A percentile compares a stretch with the other conserved stretches of the same genome.
phyloP scores from a whole-genome alignment of 2,113 vertebrate genomes.

The Desmodus rotundus region DNA sequence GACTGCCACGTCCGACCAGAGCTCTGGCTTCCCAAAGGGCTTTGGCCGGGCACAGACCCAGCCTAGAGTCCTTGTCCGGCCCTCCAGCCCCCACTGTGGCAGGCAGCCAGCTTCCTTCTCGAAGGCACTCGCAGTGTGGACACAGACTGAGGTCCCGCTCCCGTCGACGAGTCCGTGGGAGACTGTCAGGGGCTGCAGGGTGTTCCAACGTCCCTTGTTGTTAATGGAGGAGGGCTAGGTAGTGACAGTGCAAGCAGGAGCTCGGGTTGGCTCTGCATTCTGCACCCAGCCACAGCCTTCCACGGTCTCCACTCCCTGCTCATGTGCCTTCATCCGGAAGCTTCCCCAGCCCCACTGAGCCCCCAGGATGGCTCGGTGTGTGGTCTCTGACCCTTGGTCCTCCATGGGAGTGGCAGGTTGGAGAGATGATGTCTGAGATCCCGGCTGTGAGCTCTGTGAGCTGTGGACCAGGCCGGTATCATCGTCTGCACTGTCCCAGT shows the following conservation, averaged over 20 bases:
- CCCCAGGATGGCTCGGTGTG: background rate
- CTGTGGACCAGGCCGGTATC: fast-evolving
- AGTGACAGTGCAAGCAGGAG: background rate
- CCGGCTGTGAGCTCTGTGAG: background rate
- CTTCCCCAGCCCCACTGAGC: background rate
- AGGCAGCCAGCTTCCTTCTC: background rate
- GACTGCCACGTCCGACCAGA: background rate
- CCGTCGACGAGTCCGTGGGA: background rate
- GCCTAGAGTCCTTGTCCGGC: background rate
- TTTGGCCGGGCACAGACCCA: background rate
- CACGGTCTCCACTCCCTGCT: background rate
- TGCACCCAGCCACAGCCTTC: background rate
- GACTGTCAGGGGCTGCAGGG: background rate
- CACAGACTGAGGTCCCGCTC: background rate
- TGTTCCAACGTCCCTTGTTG: background rate
- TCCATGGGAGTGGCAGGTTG: fast-evolving
- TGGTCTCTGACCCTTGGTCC: background rate
- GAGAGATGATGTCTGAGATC: background rate
- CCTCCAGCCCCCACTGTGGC: background rate
- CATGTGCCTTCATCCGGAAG: background rate
- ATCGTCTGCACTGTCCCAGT: background rate
- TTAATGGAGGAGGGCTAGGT: background rate
- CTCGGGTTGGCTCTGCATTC: background rate
- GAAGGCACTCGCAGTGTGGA: background rate
- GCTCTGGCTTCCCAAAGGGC: background rate